phyloP scores from a whole-genome alignment of 2,888 invertebrate genomes.

The Phaedon cochleariae region DNA sequence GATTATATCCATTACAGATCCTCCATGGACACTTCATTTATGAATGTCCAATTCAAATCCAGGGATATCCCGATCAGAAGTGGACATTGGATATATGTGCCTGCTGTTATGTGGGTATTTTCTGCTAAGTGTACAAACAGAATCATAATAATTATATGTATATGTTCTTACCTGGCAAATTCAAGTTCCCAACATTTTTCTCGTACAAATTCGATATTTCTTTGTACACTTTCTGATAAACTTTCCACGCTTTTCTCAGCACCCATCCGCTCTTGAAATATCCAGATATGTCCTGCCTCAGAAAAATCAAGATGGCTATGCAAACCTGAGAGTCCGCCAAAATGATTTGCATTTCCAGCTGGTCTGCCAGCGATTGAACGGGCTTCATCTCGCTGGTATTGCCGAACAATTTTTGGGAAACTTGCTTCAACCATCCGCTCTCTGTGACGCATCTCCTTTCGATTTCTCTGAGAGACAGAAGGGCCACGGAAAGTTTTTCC shows the following conservation, averaged over 20 bases:
- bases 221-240: slow-evolving; percentile 71
- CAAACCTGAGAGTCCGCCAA: slow-evolving; percentile 73
- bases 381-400: slow-evolving; percentile 11
- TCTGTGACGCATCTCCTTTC: slow-evolving; percentile 66
- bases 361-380: slow-evolving; percentile 58
- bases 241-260: slow-evolving; percentile 74
- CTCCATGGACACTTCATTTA: too few relatives aligned
- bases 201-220: slow-evolving; percentile 67
- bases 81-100: too few relatives aligned
- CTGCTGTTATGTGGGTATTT: too few relatives aligned
- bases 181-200: slow-evolving; percentile 59
- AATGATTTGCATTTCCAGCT: slow-evolving; percentile 71
- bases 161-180: slow-evolving; percentile 14
- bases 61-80: too few relatives aligned
- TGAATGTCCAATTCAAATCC: too few relatives aligned
- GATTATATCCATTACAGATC: too few relatives aligned
- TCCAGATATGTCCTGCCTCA: slow-evolving; percentile 72
- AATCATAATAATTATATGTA: too few relatives aligned
- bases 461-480: slow-evolving; percentile 67
- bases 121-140: too few relatives aligned
- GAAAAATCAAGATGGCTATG: slow-evolving; percentile 70
- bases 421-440: slow-evolving; percentile 67
- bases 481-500: slow-evolving; percentile 69
- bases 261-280: slow-evolving; percentile 74
- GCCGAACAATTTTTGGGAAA: slow-evolving; percentile 60